phyloP scores from a whole-genome alignment of 2,113 vertebrate species.

The Ammospiza nelsoni region DNA sequence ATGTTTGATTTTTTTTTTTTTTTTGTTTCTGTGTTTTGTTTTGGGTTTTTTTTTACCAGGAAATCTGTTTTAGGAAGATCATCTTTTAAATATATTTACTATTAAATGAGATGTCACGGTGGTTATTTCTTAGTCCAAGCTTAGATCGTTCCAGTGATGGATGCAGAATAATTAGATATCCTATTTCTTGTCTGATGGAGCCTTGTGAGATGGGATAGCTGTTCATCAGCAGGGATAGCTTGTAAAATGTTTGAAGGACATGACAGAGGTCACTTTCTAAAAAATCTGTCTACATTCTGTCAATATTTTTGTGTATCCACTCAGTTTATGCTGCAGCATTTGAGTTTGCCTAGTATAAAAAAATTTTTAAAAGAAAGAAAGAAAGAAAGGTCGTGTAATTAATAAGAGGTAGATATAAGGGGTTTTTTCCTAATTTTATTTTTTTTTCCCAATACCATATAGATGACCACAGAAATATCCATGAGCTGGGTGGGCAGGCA shows the following conservation, averaged over 20 bases:
- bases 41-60: not conserved
- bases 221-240: not conserved
- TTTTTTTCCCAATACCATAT: not conserved
- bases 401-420: not conserved
- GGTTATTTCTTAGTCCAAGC: constrained; percentile 4
- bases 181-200: not conserved
- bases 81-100: not conserved
- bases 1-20: not conserved
- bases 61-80: not conserved
- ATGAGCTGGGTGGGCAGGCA: not conserved
- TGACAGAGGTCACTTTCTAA: not conserved
- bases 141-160: constrained; percentile 2
- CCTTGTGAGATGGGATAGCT: not conserved
- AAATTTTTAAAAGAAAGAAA: rapidly evolving
- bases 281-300: not conserved
- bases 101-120: not conserved
- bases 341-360: not conserved
- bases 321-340: not conserved
- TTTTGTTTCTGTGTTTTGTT: not conserved
- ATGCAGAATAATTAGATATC: not conserved
- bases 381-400: rapidly evolving
- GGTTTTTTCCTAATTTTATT: not conserved
- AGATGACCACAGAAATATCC: not conserved
- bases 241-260: constrained; percentile 4
- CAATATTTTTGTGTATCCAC: not conserved